Conservation (phyloP, 2,113 vertebrate genomes). For the Mola mola region DNA sequence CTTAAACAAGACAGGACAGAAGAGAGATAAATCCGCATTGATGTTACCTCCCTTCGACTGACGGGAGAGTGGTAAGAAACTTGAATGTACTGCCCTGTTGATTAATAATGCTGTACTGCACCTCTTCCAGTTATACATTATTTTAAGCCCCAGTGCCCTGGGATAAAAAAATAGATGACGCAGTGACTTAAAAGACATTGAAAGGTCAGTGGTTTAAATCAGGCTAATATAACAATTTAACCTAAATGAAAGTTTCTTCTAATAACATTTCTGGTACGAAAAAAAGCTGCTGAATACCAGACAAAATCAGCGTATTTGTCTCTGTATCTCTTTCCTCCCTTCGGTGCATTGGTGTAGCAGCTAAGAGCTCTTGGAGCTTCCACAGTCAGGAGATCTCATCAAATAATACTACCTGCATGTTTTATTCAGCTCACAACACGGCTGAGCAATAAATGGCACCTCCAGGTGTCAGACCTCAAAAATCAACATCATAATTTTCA, state of each 20-base stretch:
- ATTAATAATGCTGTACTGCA: slow-evolving; percentile 66
- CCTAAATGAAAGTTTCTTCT: slow-evolving; percentile 5
- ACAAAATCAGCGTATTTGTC: slow-evolving; percentile 12
- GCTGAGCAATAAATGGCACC: slow-evolving; percentile 32
- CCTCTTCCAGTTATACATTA: slow-evolving; percentile 72
- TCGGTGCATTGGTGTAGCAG: slow-evolving; percentile 5
- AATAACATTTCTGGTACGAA: slow-evolving; percentile 25
- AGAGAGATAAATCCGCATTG: slow-evolving; percentile 50
- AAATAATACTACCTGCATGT: slow-evolving; percentile 20
- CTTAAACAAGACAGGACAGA: slow-evolving; percentile 38
- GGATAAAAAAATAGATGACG: slow-evolving; percentile 75
- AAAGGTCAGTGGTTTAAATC: slow-evolving; percentile 72
- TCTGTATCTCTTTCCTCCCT: slow-evolving; percentile 6
- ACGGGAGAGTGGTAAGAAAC: slow-evolving; percentile 21
- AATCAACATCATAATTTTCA: slow-evolving; percentile 46
- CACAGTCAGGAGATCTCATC: slow-evolving; percentile 15
- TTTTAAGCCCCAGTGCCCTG: slow-evolving; percentile 71
- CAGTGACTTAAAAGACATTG: slow-evolving; percentile 58
- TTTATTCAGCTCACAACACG: slow-evolving; percentile 18
- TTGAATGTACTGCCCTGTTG: slow-evolving; percentile 48
- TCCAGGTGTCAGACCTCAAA: slow-evolving; percentile 25
- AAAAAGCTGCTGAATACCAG: slow-evolving; percentile 29
- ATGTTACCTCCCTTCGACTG: slow-evolving; percentile 26
- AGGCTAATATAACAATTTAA: slow-evolving; percentile 21
- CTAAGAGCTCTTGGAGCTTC: slow-evolving; percentile 8